Evolutionary conservation across 2,113 vertebrate species (phyloP).

Genomic region (Channa maculata): DNA sequence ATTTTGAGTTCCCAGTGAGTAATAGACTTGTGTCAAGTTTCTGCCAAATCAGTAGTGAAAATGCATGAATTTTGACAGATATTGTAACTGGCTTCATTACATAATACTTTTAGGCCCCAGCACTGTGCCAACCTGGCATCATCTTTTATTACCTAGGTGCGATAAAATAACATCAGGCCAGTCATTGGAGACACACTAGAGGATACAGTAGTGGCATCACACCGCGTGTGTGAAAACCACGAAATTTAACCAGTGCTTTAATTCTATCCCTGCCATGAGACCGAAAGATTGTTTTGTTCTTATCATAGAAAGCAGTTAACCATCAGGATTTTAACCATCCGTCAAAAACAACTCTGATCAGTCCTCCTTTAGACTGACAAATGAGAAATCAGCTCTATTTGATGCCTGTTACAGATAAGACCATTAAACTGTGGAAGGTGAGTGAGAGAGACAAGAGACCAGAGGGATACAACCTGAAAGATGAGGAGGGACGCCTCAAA

Average conservation of each 20-base stretch:
- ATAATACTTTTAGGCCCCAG: neutral
- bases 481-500: conserved; percentile 96
- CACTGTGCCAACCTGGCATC: neutral
- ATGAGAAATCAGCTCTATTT: neutral
- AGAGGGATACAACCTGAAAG: conserved; percentile 98
- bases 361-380: no score
- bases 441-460: conserved; percentile 96
- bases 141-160: neutral
- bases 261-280: neutral
- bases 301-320: no score
- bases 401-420: conserved; percentile 88
- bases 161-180: conserved; percentile 14
- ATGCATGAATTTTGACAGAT: neutral
- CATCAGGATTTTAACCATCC: no score
- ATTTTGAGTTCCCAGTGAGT: no score
- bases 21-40: neutral
- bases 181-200: conserved; percentile 15
- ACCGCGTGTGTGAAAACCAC: neutral
- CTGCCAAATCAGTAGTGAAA: neutral
- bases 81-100: neutral
- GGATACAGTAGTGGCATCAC: neutral
- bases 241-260: neutral
- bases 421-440: conserved; percentile 98
- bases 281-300: neutral
- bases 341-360: no score